Evolutionary conservation across 2,113 vertebrate genomes (phyloP), one percentile per base, ranked within the genome.

Genomic region (Haplotaxodon microlepis): DNA sequence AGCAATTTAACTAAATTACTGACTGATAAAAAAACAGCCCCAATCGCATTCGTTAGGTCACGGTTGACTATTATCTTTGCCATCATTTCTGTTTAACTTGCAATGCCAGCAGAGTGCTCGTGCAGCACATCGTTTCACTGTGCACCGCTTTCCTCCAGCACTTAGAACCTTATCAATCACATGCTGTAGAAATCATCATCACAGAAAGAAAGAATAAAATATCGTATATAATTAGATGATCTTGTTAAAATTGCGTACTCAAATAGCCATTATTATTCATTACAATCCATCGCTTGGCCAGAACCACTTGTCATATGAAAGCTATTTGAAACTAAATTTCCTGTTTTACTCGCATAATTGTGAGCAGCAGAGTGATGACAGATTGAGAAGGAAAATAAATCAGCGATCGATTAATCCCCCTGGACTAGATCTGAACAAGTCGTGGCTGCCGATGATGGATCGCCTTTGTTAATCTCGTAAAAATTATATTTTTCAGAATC

Each of bases 221-320:
- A 83, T 88, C 47, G 61, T 79, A 78, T 79, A 82, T 86, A 92
- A 93, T 94, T 92, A 94, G 90, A 92, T 90, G 84, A 92, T 84
- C 83, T 84, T 79, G 71, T 83, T 71, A 90, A 92, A 90, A 63
- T 38, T 42, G 59, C 84, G 66, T 79, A 45, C 87, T 94, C 82
- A 86, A 84, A 85, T 66, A 71, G 66, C 73, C 82, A 79, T 92
- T 91, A 86, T 90, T 91, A 92, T 89, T 93, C 87, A 92, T 91
- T 83, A 86, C 50, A 87, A 47, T 79, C 59, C 84, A 85, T 61
- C 47, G 79, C 81, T 73, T 42, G 84, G 42, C 42, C 84, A 85
- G 71, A 90, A 31, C 51, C 63, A 73, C 84, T 84, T 80, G 54
- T 57, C 73, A 82, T 53, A 59, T 81, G 81, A 85, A 81, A 17